Base-by-base conservation (phyloP, 2,113 vertebrate genomes). In the Megaceryle maxima region DNA sequence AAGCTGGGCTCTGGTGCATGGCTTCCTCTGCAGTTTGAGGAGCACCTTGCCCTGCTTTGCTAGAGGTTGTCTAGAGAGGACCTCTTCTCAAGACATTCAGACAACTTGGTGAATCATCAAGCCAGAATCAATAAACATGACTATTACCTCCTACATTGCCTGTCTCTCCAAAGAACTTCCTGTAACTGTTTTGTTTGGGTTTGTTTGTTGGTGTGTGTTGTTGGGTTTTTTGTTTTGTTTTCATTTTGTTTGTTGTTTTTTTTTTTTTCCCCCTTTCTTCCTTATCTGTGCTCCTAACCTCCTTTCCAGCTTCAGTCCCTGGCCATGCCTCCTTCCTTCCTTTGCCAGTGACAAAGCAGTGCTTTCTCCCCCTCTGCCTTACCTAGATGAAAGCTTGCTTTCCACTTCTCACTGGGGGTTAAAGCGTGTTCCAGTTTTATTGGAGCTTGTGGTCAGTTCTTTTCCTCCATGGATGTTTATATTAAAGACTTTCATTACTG, bases 401-500 rank as follows among this genome's bases (percentile, higher is more conserved):
- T 78, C 95, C 84, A 67, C 44, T 94, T 87, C 88, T 96, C 94
- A 57, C 41, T 69, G 63, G 93, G 95, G 83, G 87, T 97, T 95
- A 95, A 95, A 94, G 57, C 4, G 2, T 92, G 90, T 92, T 97
- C 43, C 78, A 82, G 72, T 94, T 97, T 97, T 95, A 96, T 96
- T 92, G 81, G 93, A 83, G 69, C 84, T 92, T 96, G 94, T 94
- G 94, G 90, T 96, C 92, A 91, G 60, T 94, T 92, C 83, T 90
- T 75, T 95, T 97, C 96, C 87, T 96, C 86, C 88, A 41, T 93
- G 83, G 83, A 96, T 94, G 96, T 96, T 97, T 97, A 92, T 95
- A 92, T 95, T 95, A 84, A 96, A 97, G 93, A 95, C 95, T 97
- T 96, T 96, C 83, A 96, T 96, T 94, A 93, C 93, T 95, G 68